Evolutionary conservation across 2,797 vertebrate genomes (phyloP).

Genomic region (Distichodus sexfasciatus): DNA sequence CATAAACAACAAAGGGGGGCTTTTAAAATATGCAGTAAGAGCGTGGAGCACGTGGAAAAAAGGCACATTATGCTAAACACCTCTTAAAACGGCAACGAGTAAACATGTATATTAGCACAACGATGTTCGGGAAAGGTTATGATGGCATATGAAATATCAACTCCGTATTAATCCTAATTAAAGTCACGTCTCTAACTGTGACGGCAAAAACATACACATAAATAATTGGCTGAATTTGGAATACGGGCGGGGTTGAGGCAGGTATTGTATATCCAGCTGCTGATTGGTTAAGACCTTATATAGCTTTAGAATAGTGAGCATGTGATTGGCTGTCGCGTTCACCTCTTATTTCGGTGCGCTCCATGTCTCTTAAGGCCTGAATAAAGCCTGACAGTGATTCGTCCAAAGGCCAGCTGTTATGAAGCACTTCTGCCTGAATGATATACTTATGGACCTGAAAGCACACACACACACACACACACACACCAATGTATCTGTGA

Average conservation of each 20-base stretch:
- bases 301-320: background rate
- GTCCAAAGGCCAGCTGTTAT: slow-evolving; percentile 83
- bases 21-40: no score
- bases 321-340: slow-evolving; percentile 29
- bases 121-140: no score
- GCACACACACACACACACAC: slow-evolving; percentile 39
- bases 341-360: slow-evolving; percentile 83
- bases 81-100: no score
- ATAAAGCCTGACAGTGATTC: slow-evolving; percentile 76
- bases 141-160: no score
- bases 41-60: no score
- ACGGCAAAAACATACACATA: no score
- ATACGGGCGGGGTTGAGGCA: background rate
- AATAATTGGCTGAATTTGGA: no score
- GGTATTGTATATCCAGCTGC: background rate
- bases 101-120: no score
- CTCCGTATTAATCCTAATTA: no score
- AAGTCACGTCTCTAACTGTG: no score
- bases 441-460: slow-evolving; percentile 82
- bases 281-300: background rate
- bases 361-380: slow-evolving; percentile 74
- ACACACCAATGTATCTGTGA: slow-evolving; percentile 13
- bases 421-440: slow-evolving; percentile 80
- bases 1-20: no score
- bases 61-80: no score